A percentile compares a stretch with the other conserved stretches of the same genome.
Conservation (phyloP, 2,888 invertebrate species). For the Macrosoma leucophasiata region DNA sequence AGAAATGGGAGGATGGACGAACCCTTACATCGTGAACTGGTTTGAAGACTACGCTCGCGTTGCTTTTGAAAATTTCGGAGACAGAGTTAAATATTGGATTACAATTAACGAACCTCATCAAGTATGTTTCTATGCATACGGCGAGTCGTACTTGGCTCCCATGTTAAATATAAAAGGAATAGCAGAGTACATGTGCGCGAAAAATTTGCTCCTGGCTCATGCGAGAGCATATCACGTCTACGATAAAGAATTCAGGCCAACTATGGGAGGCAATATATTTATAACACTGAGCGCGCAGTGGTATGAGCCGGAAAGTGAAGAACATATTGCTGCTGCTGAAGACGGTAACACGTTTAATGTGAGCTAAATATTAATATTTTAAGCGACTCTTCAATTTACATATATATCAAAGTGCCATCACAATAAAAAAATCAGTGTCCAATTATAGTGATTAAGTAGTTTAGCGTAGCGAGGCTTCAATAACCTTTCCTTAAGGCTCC, state of each 20-base stretch:
- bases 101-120: conserved; percentile 71
- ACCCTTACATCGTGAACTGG: conserved; percentile 48
- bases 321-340: conserved; percentile 54
- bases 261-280: conserved; percentile 43
- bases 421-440: too few species aligned
- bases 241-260: conserved; percentile 35
- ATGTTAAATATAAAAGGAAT: conserved; percentile 44
- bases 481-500: too few species aligned
- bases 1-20: conserved; percentile 59
- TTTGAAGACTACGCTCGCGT: conserved; percentile 53
- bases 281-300: conserved; percentile 72
- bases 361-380: neutral
- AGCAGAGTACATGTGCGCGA: conserved; percentile 60
- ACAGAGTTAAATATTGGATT: conserved; percentile 67
- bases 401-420: too few species aligned
- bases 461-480: too few species aligned
- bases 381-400: neutral
- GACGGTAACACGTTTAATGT: conserved; percentile 31
- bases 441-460: too few species aligned
- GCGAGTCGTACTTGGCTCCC: conserved; percentile 33
- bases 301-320: conserved; percentile 57
- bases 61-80: conserved; percentile 49
- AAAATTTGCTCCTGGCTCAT: conserved; percentile 71
- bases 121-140: conserved; percentile 53
- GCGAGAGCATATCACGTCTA: conserved; percentile 50